Evolutionary conservation across 2,113 vertebrate genomes (phyloP).

Genomic region (Furnarius figulus): DNA sequence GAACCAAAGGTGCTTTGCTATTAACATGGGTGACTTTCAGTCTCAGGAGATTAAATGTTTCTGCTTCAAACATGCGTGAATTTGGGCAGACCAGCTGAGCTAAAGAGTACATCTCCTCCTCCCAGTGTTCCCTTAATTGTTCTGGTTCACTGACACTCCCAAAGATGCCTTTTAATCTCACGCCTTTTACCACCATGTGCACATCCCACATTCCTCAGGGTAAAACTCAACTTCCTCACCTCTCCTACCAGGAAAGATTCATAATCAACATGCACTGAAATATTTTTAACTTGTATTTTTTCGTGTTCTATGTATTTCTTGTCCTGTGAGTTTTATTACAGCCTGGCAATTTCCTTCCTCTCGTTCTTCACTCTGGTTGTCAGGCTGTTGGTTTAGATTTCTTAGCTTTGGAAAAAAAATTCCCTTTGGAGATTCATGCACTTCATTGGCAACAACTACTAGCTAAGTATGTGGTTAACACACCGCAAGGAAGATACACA

Average conservation of each 20-base stretch:
- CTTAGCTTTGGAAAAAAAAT: background rate
- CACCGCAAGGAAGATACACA: background rate
- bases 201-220: slow-evolving; percentile 5
- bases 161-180: background rate
- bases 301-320: background rate
- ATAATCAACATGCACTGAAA: background rate
- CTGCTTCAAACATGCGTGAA: background rate
- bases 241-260: background rate
- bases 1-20: background rate
- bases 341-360: background rate
- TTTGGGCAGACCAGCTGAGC: background rate
- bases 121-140: slow-evolving; percentile 11
- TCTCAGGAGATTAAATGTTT: background rate
- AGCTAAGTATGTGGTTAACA: background rate
- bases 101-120: background rate
- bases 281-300: background rate
- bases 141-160: background rate
- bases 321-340: background rate
- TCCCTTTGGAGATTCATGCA: background rate
- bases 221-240: slow-evolving; percentile 6
- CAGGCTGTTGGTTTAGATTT: background rate
- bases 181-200: background rate
- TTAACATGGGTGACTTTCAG: background rate
- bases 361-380: accelerated
- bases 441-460: background rate